Conservation (phyloP, 2,113 vertebrate genomes). For the Phaetusa simplex region DNA sequence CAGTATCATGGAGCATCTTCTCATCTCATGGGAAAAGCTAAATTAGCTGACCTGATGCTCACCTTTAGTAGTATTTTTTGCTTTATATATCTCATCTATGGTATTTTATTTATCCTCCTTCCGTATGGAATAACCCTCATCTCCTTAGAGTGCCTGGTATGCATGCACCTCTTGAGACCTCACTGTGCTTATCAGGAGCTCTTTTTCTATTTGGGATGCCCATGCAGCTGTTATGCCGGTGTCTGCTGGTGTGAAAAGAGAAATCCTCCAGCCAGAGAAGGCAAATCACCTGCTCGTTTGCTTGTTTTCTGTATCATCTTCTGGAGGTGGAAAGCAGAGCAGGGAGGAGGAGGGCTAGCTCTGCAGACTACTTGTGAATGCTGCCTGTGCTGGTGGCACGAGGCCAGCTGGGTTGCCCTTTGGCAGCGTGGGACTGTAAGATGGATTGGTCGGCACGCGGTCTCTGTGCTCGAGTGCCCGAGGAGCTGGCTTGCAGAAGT, state of each 20-base stretch:
- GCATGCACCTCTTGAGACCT: neutral
- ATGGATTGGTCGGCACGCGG: neutral
- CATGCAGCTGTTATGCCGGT: neutral
- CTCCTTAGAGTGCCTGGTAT: neutral
- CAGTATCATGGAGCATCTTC: neutral
- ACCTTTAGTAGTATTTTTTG: neutral
- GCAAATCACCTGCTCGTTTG: neutral
- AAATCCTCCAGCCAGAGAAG: neutral
- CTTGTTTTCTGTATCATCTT: neutral
- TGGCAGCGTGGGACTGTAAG: neutral
- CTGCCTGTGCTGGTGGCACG: neutral
- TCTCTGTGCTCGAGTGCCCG: neutral
- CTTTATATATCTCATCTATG: neutral
- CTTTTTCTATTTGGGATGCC: neutral
- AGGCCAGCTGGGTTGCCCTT: constrained; percentile 13
- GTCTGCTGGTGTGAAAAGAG: neutral
- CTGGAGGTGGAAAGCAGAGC: neutral
- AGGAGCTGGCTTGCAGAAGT: neutral
- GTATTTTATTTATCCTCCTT: neutral
- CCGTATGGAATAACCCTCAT: neutral
- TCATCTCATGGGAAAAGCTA: rapidly evolving
- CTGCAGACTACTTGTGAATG: neutral
- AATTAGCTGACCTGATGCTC: neutral
- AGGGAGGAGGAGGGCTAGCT: neutral
- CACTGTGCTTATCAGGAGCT: neutral